A percentile compares a stretch with the other conserved stretches of the same genome.
These are phyloP conservation scores for Sula dactylatra DNA, from an alignment of 2,113 vertebrate genomes.

Conservation along the genomic window DNA sequence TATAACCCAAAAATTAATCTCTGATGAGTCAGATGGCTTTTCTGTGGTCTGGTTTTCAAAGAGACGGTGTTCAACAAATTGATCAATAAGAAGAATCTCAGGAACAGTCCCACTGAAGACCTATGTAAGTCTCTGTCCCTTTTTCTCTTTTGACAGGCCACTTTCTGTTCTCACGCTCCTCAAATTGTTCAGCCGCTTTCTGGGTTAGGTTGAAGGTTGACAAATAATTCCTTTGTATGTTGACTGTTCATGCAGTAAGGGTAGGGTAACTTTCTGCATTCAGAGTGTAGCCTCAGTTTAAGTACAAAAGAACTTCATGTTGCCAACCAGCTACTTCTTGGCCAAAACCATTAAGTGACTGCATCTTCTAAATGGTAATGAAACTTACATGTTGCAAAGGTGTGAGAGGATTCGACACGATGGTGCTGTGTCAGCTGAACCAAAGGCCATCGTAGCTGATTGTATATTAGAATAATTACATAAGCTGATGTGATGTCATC, in stretches of 20 bases:
- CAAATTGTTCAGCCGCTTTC: not conserved
- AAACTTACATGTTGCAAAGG: not conserved
- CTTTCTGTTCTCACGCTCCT: not conserved
- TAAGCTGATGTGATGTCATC: not conserved
- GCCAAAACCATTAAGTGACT: not conserved
- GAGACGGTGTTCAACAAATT: not conserved
- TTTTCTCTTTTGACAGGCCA: not conserved
- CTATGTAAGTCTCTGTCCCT: not conserved
- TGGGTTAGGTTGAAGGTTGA: not conserved
- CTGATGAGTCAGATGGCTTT: not conserved
- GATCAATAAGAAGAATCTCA: not conserved
- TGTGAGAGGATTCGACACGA: not conserved
- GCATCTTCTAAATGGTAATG: not conserved
- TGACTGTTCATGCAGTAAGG: not conserved
- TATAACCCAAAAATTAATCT: not conserved
- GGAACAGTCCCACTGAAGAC: not conserved
- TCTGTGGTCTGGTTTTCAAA: not conserved
- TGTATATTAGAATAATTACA: not conserved
- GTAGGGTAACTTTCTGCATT: not conserved
- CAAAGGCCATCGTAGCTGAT: not conserved
- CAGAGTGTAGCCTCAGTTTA: not conserved
- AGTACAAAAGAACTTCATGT: not conserved
- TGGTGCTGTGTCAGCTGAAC: not conserved
- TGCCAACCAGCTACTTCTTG: not conserved
- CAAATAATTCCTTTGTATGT: not conserved